Evolutionary conservation across 2,113 vertebrate species (phyloP).

Genomic region (Leucoraja erinaceus): DNA sequence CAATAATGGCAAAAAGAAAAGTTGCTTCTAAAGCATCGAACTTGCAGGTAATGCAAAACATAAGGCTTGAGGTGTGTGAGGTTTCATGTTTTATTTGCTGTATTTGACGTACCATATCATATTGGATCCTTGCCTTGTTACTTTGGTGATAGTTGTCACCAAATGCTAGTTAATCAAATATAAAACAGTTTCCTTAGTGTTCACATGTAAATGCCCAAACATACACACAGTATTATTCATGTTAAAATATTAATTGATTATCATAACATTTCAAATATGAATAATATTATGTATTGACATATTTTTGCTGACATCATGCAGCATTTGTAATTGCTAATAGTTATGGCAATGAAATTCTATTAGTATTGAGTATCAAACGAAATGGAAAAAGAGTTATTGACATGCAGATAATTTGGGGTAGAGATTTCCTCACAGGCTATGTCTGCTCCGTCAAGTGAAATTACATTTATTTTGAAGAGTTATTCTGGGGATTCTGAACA

Average conservation of each 20-base stretch:
- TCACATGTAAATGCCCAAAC: no score
- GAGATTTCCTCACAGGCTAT: no score
- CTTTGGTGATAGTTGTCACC: background rate
- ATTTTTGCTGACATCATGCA: background rate
- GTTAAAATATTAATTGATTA: no score
- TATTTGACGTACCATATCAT: background rate
- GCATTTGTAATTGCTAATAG: background rate
- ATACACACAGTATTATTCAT: no score
- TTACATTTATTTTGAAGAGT: no score
- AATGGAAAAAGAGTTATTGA: background rate
- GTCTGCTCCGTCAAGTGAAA: no score
- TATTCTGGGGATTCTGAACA: no score
- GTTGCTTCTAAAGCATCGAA: background rate
- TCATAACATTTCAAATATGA: no score
- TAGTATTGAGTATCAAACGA: background rate
- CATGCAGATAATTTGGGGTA: background rate
- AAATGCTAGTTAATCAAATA: background rate
- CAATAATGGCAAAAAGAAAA: constrained; percentile 13
- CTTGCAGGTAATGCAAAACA: background rate
- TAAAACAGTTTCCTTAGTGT: background rate
- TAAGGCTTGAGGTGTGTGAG: background rate
- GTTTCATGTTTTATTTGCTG: background rate
- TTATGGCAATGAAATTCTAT: background rate
- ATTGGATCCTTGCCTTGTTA: background rate
- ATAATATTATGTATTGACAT: no score